Percentiles rank a stretch among this genome's conserved stretches.
These are phyloP conservation scores for Elymnias hypermnestra DNA, from an alignment of 1,140 invertebrate species.

Conservation along the genomic window DNA sequence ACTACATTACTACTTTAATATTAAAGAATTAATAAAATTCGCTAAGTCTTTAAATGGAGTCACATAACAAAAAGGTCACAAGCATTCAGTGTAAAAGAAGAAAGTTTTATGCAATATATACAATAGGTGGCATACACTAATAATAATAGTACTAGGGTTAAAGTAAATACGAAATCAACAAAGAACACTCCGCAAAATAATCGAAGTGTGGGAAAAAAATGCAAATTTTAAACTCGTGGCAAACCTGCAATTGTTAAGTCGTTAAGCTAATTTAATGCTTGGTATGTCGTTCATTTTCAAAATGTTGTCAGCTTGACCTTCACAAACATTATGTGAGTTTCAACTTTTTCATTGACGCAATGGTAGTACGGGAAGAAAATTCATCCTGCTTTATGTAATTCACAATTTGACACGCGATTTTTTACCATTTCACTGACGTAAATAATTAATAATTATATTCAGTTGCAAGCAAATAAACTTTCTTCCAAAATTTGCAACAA, in stretches of 20 bases:
- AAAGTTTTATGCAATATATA: slow-evolving; percentile 13
- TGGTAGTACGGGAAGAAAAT: slow-evolving; percentile 20
- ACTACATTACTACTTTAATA: neutral
- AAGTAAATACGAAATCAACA: slow-evolving; percentile 33
- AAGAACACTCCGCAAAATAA: slow-evolving; percentile 48
- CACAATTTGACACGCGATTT: neutral
- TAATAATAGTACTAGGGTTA: slow-evolving; percentile 37
- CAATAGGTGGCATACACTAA: slow-evolving; percentile 10
- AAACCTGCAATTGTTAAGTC: slow-evolving; percentile 75
- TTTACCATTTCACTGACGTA: too few species aligned
- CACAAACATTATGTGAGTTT: slow-evolving; percentile 2
- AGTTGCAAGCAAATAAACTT: neutral
- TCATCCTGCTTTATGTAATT: neutral
- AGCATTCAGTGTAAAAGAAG: slow-evolving; percentile 34
- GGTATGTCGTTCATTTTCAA: slow-evolving; percentile 6
- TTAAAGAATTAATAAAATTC: neutral
- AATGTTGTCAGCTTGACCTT: slow-evolving; percentile 16
- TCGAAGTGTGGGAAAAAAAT: slow-evolving; percentile 68
- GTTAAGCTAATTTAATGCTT: slow-evolving; percentile 21
- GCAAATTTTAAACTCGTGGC: slow-evolving; percentile 75
- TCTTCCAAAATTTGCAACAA: slow-evolving; percentile 12
- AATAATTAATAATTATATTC: too few species aligned
- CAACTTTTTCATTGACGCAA: neutral
- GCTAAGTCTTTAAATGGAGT: slow-evolving; percentile 11
- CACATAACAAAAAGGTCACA: slow-evolving; percentile 34